Conservation (phyloP, 2,888 invertebrate genomes). For the Pyrrhosoma nymphula region DNA sequence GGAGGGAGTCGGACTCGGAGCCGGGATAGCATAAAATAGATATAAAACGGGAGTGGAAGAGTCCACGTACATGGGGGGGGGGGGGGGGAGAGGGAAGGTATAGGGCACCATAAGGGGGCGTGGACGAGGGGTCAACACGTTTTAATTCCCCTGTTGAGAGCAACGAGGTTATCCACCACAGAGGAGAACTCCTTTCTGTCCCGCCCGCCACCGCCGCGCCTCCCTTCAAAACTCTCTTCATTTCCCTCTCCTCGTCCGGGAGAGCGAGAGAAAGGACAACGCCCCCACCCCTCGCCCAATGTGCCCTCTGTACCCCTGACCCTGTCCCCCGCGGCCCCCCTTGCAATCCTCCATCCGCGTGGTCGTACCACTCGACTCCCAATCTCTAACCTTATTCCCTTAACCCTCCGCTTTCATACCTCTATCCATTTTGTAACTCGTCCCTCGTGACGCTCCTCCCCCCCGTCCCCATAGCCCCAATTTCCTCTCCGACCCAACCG, state of each 20-base stretch:
- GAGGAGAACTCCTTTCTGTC: neutral
- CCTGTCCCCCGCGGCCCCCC: neutral
- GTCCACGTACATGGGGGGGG: no score
- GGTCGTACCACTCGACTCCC: neutral
- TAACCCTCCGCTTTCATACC: neutral
- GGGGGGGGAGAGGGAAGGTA: neutral
- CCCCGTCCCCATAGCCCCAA: neutral
- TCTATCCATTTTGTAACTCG: neutral
- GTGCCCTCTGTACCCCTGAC: neutral
- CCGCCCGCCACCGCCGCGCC: neutral
- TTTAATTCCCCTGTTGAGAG: slow-evolving; percentile 56
- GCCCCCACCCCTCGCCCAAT: neutral
- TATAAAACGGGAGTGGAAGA: neutral
- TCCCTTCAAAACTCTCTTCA: neutral
- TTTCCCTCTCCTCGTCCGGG: neutral
- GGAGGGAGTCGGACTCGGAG: neutral
- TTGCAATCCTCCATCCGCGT: neutral
- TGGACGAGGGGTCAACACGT: neutral
- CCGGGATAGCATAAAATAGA: neutral
- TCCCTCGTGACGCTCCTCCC: neutral
- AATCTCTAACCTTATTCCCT: neutral
- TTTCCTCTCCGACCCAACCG: neutral
- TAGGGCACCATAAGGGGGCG: no score
- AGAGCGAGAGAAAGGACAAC: neutral
- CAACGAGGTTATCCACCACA: slow-evolving; percentile 57